Base-by-base conservation (phyloP, 2,797 vertebrate genomes). In the Tiaroga cobitis region DNA sequence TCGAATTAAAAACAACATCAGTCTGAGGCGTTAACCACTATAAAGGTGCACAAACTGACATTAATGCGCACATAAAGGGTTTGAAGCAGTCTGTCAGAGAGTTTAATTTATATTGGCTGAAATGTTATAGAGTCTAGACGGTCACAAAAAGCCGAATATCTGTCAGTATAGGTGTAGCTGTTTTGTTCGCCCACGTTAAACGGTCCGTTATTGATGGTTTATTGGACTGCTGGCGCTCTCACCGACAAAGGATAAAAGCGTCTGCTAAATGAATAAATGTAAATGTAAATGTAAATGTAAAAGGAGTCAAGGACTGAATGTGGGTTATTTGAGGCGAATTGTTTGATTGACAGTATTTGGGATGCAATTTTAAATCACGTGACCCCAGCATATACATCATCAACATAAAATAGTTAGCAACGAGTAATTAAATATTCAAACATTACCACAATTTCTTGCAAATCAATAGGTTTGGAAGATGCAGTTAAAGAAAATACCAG, bases 381-480 rank as follows among this genome's bases (percentile, higher is more conserved):
- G 91, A 80, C 87, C 87, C 56, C 87, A 75, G 88, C 90, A 85
- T 90, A 95, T 91, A 93, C 93, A 94, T 94, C 93, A 95, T 82
- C 91, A 90, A n/a, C 92, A 95, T 94, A 75, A 95, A 95, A 94
- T 91, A 94, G 95, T 95, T 43, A 95, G 91, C 93, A 91, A 94
- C 93, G 87, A 93, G 91, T 87, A 92, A 95, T 94, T 87, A 94
- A 95, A 95, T 94, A 95, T 95, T 93, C 92, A 94, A 93, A 88
- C 90, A 76, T 19, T 85, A 29, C 63, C 49, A 72, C 76, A 69
- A 85, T 88, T 69, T 89, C 87, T 77, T 61, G 49, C 26, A 69
- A 82, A 24, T 11, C 21, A n/a, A 41, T 24, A 80, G 16, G 76
- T 72, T 76, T 51, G 29, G n/a, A 6, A 56, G 83, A 41, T 86